Conservation (phyloP, 1,140 invertebrate genomes). For the Diachasma alloeum region DNA sequence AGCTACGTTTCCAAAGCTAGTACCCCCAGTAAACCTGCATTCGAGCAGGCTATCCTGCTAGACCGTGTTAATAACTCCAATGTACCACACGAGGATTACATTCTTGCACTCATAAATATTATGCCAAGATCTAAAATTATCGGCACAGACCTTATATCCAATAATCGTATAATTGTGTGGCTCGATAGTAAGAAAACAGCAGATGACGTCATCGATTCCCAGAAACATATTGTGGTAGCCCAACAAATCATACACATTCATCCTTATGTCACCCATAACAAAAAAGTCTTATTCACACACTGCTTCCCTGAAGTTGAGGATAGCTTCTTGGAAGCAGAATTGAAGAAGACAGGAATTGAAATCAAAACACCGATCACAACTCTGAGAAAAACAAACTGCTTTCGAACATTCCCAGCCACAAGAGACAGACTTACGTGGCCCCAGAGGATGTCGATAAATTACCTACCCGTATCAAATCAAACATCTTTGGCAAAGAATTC, state of each 20-base stretch:
- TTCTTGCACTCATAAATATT: not conserved
- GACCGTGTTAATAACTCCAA: not conserved
- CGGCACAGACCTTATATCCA: not conserved
- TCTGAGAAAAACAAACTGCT: not conserved
- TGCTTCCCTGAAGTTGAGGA: not conserved
- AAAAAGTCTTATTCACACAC: not conserved
- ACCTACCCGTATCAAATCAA: not conserved
- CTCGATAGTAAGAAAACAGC: not conserved
- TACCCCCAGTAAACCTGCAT: not conserved
- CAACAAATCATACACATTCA: not conserved
- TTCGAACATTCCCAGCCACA: not conserved
- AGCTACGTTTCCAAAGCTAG: not conserved
- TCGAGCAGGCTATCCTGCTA: not conserved
- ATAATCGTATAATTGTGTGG: slow-evolving; percentile 4
- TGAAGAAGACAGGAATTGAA: not conserved
- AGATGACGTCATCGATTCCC: not conserved
- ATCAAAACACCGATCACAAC: not conserved
- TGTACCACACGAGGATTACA: not conserved
- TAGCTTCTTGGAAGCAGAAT: not conserved
- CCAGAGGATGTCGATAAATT: slow-evolving; percentile 1
- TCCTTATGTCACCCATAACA: not conserved
- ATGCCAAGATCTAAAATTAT: not conserved
- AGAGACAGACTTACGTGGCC: slow-evolving; percentile 1
- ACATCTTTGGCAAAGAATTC: not conserved
- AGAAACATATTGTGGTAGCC: not conserved